Conservation (phyloP, 1,140 invertebrate genomes). For the Temnothorax nylanderi region DNA sequence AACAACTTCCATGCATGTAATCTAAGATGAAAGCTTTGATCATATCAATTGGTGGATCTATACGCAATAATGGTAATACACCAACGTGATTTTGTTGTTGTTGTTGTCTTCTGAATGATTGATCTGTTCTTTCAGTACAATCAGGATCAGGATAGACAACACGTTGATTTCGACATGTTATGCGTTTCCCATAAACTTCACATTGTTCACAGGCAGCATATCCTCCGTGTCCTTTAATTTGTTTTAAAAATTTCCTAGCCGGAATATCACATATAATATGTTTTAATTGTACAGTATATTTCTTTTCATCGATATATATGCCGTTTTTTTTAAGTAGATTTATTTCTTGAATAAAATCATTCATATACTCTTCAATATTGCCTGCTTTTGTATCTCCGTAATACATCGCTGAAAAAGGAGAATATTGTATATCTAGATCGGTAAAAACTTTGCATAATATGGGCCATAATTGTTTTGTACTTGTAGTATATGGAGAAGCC, state of each 20-base stretch:
- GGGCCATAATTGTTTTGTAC: slow-evolving; percentile 1
- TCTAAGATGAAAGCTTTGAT: neutral
- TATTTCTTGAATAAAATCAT: neutral
- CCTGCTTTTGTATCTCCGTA: neutral
- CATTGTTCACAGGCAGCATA: neutral
- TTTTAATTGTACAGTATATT: neutral
- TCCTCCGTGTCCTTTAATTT: neutral
- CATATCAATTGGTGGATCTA: neutral
- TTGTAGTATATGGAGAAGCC: neutral
- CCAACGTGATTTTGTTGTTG: neutral
- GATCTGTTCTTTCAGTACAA: neutral
- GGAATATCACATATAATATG: neutral
- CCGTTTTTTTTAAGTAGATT: neutral
- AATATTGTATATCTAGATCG: neutral
- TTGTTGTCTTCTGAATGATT: neutral
- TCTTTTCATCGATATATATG: neutral
- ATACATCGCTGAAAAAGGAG: neutral
- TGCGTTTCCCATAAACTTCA: neutral
- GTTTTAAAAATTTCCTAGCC: neutral
- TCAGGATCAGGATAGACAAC: neutral
- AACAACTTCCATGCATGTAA: neutral
- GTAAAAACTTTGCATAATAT: neutral
- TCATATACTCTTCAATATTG: neutral
- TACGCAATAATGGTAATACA: neutral
- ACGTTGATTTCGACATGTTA: neutral